Evolutionary conservation across 2,797 vertebrate species (phyloP), one percentile per base, ranked within the genome.

Genomic region (Rhabdomys pumilio): DNA sequence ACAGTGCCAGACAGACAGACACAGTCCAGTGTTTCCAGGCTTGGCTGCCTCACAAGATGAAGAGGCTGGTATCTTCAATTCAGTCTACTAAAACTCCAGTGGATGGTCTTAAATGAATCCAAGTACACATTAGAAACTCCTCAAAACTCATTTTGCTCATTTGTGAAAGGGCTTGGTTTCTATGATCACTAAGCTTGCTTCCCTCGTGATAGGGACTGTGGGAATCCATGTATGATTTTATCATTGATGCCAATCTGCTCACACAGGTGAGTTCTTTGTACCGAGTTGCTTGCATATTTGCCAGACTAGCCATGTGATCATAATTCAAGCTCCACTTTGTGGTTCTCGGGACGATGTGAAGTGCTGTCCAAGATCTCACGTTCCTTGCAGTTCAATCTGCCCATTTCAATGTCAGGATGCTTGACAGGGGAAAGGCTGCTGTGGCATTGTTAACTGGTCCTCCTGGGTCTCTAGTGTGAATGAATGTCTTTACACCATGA

Each of bases 351-450:
- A 91, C 14, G 83, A 26, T 1, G 34, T 69, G 67, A 81, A 85
- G 75, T 59, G 29, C 76, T 96, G 79, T 82, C 34, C 44, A 92
- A 55, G 79, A 63, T 77, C 88, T 89, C 53, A 75, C 63, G 91
- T 96, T 93, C 76, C 76, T 29, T 90, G 14, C 93, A 31, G 31
- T n/a, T 80, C 87, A 75, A 84, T 87, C 73, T 53, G 26, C 34
- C 41, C 38, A 76, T 47, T 90, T 77, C 86, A 93, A 96, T 31
- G 86, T 90, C 80, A 69, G 8, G n/a, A 53, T 20, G 24, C 3
- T 38, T n/a, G 67, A n/a, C 13, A 87, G 89, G 67, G 72, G n/a
- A 77, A 41, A 86, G 0, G 24, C 11, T 59, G 31, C n/a, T 63
- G 11, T 14, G 72, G 31, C 10, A 82, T 53, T 65, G 90, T 44